phyloP scores from a whole-genome alignment of 2,888 invertebrate genomes.

The Phania funesta region DNA sequence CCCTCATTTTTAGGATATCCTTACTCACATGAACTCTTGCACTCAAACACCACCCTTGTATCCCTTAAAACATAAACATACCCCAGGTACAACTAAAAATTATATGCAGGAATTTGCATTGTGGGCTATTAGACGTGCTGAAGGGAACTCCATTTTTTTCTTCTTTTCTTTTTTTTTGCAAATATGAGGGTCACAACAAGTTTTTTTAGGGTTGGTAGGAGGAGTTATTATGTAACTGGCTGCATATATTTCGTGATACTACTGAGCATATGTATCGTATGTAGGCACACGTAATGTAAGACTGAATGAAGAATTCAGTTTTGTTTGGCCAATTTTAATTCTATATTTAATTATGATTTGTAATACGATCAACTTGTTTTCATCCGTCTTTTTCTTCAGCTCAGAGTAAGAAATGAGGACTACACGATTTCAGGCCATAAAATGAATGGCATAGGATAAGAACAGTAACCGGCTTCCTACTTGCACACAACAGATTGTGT shows the following conservation, averaged over 20 bases:
- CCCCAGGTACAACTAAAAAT: conserved; percentile 23
- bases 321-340: too few species aligned
- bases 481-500: too few species aligned
- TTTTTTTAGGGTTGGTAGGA: conserved; percentile 37
- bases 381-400: too few species aligned
- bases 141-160: conserved; percentile 34
- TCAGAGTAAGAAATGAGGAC: too few species aligned
- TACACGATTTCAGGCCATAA: too few species aligned
- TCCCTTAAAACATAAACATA: conserved; percentile 12
- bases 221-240: conserved; percentile 13
- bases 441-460: too few species aligned
- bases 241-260: neutral
- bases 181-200: conserved; percentile 26
- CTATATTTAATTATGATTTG: too few species aligned
- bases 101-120: neutral
- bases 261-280: too few species aligned
- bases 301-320: too few species aligned
- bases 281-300: too few species aligned
- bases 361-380: too few species aligned
- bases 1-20: conserved; percentile 14
- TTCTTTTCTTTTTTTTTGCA: neutral
- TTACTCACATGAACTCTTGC: conserved; percentile 6
- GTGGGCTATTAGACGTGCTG: conserved; percentile 2
- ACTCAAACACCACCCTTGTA: conserved; percentile 10
- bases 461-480: too few species aligned